Evolutionary conservation across 2,888 invertebrate species (phyloP), one percentile per base, ranked within the genome.

Genomic region (Metopia argyrocephala): DNA sequence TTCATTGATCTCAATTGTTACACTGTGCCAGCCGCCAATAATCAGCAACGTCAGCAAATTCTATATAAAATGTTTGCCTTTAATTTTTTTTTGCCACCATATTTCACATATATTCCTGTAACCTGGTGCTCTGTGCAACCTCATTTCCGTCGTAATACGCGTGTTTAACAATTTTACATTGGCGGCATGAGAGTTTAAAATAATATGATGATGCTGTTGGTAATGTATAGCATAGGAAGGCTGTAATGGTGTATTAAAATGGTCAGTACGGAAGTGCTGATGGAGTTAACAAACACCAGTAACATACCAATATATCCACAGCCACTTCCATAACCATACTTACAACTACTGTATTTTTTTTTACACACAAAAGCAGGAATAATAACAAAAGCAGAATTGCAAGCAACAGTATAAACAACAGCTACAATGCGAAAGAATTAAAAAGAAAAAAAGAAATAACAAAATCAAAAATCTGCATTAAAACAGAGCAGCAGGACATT

Each of bases 201-300:
- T 76, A 54, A 61, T 76, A 50, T 57, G 68, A 61, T 28, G 76
- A 64, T 68, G 73, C 54, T 75, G 78, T 59, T 73, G 78, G 62
- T 78, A 68, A 52, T 62, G 66, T 28, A 56, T 20, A 56, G 62
- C 38, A 9, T 12, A 38, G 15, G 12, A 38, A 15, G 38, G 38
- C 38, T 38, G 38, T 15, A 38, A 56, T 52, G 66, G 65, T 56
- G 21, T 27, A 54, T 69, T 64, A 12, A 71, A 78, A 78, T 70
- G 81, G 75, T 78, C 78, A 81, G 65, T 78, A 73, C 81, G 81
- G 81, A 81, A 81, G 81, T 81, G 81, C 78, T 81, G 81, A 78
- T 81, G 81, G 81, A 81, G 81, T 81, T 70, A 81, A 81, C 78
- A 81, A 81, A 81, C 81, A 81, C 81, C 81, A 81, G 78, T 78